These are phyloP conservation scores for Bombus sylvicola DNA, from an alignment of 1,140 invertebrate genomes.

Conservation along the genomic window DNA sequence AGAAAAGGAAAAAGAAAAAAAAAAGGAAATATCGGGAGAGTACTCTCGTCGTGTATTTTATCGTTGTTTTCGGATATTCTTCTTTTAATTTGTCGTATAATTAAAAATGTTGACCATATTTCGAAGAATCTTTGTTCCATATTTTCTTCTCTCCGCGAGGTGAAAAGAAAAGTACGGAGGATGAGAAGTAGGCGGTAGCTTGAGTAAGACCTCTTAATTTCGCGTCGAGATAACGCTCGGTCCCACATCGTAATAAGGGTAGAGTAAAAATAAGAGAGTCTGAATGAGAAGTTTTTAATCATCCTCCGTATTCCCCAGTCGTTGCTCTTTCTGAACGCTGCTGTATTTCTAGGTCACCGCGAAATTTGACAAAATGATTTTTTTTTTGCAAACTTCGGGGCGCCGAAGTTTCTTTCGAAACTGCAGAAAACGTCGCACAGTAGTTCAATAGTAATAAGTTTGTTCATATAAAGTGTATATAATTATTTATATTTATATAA, in stretches of 20 bases:
- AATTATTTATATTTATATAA: too few relatives aligned
- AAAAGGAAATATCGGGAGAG: background rate
- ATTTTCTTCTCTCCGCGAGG: background rate
- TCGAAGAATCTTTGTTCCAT: background rate
- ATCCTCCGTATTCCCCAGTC: constrained; percentile 35
- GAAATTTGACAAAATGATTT: background rate
- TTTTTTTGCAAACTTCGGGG: background rate
- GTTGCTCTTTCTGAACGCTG: constrained; percentile 14
- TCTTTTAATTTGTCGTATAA: background rate
- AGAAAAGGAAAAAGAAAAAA: background rate
- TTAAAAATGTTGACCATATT: background rate
- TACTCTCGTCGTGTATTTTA: background rate
- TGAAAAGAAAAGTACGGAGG: background rate
- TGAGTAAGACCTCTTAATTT: constrained; percentile 24
- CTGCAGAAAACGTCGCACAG: background rate
- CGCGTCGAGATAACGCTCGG: constrained; percentile 19
- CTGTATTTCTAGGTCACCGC: constrained; percentile 30
- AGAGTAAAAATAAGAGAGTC: constrained; percentile 29
- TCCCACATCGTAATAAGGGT: constrained; percentile 40
- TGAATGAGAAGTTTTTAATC: constrained; percentile 49
- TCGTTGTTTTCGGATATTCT: background rate
- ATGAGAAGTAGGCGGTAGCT: background rate
- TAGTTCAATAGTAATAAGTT: too few relatives aligned
- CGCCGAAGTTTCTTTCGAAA: background rate
- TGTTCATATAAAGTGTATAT: too few relatives aligned